Conservation (phyloP, 2,888 invertebrate genomes). For the Ochropleura plecta region DNA sequence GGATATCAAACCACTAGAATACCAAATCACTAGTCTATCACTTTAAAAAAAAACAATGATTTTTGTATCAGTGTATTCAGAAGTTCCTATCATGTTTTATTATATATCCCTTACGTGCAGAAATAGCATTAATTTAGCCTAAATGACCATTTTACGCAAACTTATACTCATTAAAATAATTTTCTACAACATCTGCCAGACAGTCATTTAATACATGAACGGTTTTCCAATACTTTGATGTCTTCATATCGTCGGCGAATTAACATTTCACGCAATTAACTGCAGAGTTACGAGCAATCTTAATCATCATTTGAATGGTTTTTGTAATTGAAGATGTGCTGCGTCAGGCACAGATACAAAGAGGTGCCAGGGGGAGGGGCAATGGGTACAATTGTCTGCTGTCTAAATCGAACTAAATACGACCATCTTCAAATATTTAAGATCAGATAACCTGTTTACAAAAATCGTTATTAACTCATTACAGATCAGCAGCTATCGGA, state of each 20-base stretch:
- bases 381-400: too few relatives aligned
- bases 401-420: too few relatives aligned
- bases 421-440: too few relatives aligned
- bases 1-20: too few relatives aligned
- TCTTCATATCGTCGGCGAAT: conserved; percentile 54
- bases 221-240: conserved; percentile 72
- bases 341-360: background rate
- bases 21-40: too few relatives aligned
- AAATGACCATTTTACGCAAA: background rate
- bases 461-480: too few relatives aligned
- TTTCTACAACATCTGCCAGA: conserved; percentile 55
- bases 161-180: conserved; percentile 40
- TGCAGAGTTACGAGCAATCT: conserved; percentile 36
- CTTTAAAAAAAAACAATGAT: background rate
- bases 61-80: background rate
- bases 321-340: conserved; percentile 6
- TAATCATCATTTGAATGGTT: conserved; percentile 22
- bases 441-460: too few relatives aligned
- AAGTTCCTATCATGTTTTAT: background rate
- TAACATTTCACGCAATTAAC: conserved; percentile 57
- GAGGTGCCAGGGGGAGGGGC: too few relatives aligned
- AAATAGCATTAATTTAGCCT: background rate
- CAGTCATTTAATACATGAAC: conserved; percentile 73
- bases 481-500: too few relatives aligned
- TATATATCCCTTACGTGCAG: background rate